Base-by-base conservation (phyloP, 2,888 invertebrate genomes). In the Rapana venosa region DNA sequence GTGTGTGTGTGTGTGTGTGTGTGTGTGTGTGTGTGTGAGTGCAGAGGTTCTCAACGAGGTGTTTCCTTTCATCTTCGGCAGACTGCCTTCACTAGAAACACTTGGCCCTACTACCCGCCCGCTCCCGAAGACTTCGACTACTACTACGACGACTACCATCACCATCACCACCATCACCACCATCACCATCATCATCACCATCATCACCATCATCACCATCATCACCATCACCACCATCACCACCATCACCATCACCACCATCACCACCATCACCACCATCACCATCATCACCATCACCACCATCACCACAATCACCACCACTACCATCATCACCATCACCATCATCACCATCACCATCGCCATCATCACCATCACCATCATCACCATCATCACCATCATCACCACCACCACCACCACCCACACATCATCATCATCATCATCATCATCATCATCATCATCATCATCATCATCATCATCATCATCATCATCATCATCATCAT, bases 401-500 rank as follows among this genome's bases (percentile, higher is more conserved):
- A 66, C 13, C 66, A 66, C 66, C 13, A 13, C n/a, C n/a, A n/a
- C n/a, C n/a, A n/a, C n/a, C n/a, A n/a, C n/a, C n/a, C n/a, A n/a
- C n/a, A n/a, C 85, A 84, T 84, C 85, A 84, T 84, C 32, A 84
- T 35, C 47, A 84, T 84, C 85, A 84, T 84, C 85, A 84, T 35
- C 85, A 35, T 36, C 35, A 35, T 84, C 35, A 84, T 84, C 85
- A 22, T 84, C 85, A 84, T 35, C 47, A 35, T 84, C 85, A 32
- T 32, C 85, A 15, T 84, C 32, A 84, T 36, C 85, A 84, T 84
- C 32, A 84, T 36, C 35, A 84, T 35, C 85, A 36, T 84, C 85
- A 36, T 84, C 85, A 36, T 84, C 32, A 84, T 84, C 85, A 84
- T 84, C 85, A 84, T 84, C 32, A 84, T 35, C 47, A 84, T 84